Base-by-base conservation (phyloP, 2,888 invertebrate genomes). In the Drosophila prolongata region DNA sequence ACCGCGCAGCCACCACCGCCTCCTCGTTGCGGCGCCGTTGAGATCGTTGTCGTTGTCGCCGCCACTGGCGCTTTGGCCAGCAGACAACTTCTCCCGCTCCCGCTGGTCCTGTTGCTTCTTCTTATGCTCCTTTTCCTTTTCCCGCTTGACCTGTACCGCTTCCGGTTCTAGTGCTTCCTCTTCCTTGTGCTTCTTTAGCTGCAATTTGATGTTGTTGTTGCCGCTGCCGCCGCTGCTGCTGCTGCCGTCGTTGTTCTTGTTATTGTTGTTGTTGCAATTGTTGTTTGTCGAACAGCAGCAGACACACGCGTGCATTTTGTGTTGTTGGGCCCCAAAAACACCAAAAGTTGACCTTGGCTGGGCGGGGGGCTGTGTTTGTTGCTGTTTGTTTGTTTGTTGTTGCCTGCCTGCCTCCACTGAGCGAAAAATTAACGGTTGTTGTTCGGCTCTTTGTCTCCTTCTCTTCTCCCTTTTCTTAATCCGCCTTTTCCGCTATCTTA, bases 241-340 rank as follows among this genome's bases (percentile, higher is more conserved):
- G 57, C 8, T 78, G 56, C 49, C 64, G 57, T 14, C 60, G 47
- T 57, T 76, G 73, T 43, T 69, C 66, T 52, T 62, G 69, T 46
- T 55, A 37, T 74, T 68, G 70, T 49, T 72, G 68, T 35, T 62
- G 75, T 71, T 61, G 56, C 46, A 69, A 67, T 55, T 78, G 76
- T 65, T 79, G 79, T 64, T 81, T 78, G 57, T 86, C 77, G 75
- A 79, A 79, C 82, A 86, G 82, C 78, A 73, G 71, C 80, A 75
- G 82, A 79, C 89, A 87, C 80, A 80, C 75, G 90, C 85, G 90
- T 80, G 88, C 90, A 90, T 90, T 91, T 90, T 91, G 91, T 85
- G 83, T 69, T 66, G 66, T 54, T 37, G 78, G 57, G 71, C 65
- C 72, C 85, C 79, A 69, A 71, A 78, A 71, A 78, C 75, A 83